These are phyloP conservation scores for Stegastes partitus DNA, from an alignment of 2,113 vertebrate species.

Conservation along the genomic window DNA sequence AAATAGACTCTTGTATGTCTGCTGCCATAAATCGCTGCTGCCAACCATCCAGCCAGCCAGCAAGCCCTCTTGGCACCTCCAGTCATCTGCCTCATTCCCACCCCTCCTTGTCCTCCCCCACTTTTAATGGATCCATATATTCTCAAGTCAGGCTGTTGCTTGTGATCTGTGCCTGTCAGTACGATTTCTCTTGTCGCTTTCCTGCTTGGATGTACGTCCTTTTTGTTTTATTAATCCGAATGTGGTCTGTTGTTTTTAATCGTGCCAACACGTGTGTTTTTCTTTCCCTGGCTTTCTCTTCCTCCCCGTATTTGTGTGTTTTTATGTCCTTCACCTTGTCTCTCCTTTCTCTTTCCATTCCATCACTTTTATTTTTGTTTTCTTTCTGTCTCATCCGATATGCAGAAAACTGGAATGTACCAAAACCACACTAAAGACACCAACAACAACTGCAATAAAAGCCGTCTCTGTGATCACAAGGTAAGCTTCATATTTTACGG, in stretches of 20 bases:
- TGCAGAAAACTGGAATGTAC: conserved; percentile 79
- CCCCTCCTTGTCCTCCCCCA: conserved; percentile 22
- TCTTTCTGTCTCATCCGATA: conserved; percentile 21
- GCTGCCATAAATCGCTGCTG: conserved; percentile 78
- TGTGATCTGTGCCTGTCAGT: conserved; percentile 54
- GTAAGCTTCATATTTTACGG: conserved; percentile 68
- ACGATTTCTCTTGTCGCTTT: conserved; percentile 49
- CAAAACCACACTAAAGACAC: conserved; percentile 78
- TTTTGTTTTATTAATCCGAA: conserved; percentile 20
- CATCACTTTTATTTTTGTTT: conserved; percentile 29
- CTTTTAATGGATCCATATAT: conserved; percentile 67
- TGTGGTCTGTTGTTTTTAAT: conserved; percentile 26
- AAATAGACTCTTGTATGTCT: conserved; percentile 82
- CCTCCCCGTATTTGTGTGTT: conserved; percentile 28
- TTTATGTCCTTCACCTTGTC: conserved; percentile 39
- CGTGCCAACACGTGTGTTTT: conserved; percentile 10
- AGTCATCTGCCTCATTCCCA: conserved; percentile 35
- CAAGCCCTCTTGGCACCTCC: conserved; percentile 58
- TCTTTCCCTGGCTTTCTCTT: not conserved
- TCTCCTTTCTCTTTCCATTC: conserved; percentile 18
- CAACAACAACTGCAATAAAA: conserved; percentile 79
- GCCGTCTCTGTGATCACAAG: conserved; percentile 78
- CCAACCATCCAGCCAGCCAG: conserved; percentile 58
- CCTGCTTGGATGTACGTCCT: conserved; percentile 59
- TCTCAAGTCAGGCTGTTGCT: conserved; percentile 52